These are phyloP conservation scores for Streblospio benedicti DNA, from an alignment of 1,140 invertebrate species.

Conservation along the genomic window DNA sequence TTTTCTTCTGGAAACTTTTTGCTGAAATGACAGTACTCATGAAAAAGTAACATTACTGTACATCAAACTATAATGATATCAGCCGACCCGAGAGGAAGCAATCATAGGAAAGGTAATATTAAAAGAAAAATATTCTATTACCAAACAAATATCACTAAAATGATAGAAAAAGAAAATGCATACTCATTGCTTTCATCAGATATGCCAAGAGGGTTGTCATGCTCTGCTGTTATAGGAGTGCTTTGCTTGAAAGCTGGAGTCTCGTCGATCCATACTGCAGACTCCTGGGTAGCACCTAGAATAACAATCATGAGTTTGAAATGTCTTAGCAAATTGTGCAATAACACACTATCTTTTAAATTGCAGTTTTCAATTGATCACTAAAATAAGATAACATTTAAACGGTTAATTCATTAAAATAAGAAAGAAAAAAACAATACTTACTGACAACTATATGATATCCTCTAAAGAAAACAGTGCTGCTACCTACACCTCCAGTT, in stretches of 20 bases:
- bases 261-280: constrained; percentile 96
- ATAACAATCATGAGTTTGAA: background rate
- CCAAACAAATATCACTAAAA: background rate
- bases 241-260: constrained; percentile 42
- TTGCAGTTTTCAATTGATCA: too few relatives aligned
- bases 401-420: too few relatives aligned
- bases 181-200: constrained; percentile 87
- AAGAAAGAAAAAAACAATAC: background rate
- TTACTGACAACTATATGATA: constrained; percentile 43
- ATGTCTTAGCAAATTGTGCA: background rate
- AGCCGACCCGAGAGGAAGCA: too few relatives aligned
- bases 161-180: constrained; percentile 23
- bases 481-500: constrained; percentile 82
- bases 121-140: too few relatives aligned
- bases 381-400: too few relatives aligned
- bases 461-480: constrained; percentile 89
- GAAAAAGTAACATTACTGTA: too few relatives aligned
- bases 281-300: constrained; percentile 89
- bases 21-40: constrained; percentile 37
- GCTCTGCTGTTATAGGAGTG: constrained; percentile 34
- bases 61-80: too few relatives aligned
- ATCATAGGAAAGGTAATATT: too few relatives aligned
- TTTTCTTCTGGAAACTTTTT: constrained; percentile 70
- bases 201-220: constrained; percentile 83
- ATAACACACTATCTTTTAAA: too few relatives aligned